Evolutionary conservation across 2,113 vertebrate species (phyloP).

Genomic region (Spea bombifrons): DNA sequence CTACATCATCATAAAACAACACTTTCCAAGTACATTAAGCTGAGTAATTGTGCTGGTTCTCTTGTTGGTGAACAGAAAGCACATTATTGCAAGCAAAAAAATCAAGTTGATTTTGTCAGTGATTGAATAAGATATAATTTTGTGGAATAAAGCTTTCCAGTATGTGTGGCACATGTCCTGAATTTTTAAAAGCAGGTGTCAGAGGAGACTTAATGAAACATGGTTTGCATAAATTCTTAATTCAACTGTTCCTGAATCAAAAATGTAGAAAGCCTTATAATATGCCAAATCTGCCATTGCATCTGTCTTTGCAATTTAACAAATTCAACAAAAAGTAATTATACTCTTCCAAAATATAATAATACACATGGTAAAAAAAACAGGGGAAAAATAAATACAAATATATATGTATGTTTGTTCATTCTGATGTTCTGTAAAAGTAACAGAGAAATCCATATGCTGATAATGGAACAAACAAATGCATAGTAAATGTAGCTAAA

Average conservation of each 20-base stretch:
- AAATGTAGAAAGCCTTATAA: conserved; percentile 29
- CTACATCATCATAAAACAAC: conserved; percentile 52
- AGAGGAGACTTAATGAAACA: conserved; percentile 45
- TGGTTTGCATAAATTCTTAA: conserved; percentile 38
- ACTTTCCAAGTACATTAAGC: conserved; percentile 52
- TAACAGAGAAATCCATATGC: no score
- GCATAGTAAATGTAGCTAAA: no score
- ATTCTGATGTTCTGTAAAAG: no score
- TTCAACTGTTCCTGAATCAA: conserved; percentile 36
- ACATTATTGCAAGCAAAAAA: conserved; percentile 27
- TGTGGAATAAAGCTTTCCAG: conserved; percentile 24
- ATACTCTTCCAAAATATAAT: conserved; percentile 20
- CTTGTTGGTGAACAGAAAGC: conserved; percentile 26
- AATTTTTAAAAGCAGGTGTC: conserved; percentile 49
- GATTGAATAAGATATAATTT: not conserved
- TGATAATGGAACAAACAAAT: no score
- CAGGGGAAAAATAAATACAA: no score
- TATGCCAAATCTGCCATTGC: conserved; percentile 25
- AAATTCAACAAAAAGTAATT: conserved; percentile 10
- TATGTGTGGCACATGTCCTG: conserved; percentile 39
- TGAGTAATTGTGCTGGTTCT: conserved; percentile 48
- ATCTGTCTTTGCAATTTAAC: conserved; percentile 32
- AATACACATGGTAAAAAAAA: not conserved
- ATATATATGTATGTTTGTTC: no score
- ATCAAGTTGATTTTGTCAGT: conserved; percentile 22